Percentiles rank a stretch among this genome's conserved stretches.
phyloP scores from a whole-genome alignment of 2,113 vertebrate species.

The Tyto alba region DNA sequence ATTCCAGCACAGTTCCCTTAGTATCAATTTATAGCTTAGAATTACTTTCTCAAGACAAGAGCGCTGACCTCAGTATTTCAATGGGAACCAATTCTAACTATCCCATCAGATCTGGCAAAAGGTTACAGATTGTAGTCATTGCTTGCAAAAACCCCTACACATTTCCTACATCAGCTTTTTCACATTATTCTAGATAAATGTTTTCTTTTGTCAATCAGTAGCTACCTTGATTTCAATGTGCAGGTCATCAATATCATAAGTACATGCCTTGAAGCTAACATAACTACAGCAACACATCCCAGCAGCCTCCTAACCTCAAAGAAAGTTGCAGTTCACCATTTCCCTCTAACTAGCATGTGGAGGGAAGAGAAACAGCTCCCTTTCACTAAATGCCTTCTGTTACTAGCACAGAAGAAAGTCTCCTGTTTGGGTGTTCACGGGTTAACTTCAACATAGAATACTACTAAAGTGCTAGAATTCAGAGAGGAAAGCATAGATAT shows the following conservation, averaged over 20 bases:
- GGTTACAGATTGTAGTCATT: background rate
- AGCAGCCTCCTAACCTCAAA: background rate
- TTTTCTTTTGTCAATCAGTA: background rate
- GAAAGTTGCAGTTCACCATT: background rate
- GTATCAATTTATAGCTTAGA: background rate
- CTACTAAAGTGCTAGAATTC: background rate
- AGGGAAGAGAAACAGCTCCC: background rate
- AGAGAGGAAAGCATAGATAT: background rate
- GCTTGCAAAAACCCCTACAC: background rate
- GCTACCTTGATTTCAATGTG: background rate
- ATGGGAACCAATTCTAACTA: background rate
- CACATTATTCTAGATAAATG: background rate
- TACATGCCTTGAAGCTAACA: background rate
- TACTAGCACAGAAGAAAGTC: background rate
- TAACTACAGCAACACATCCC: background rate
- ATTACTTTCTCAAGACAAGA: background rate
- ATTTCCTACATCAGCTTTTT: background rate
- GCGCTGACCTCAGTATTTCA: background rate
- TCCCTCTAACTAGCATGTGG: background rate
- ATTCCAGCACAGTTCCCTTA: background rate
- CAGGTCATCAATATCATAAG: background rate
- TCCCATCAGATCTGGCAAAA: background rate
- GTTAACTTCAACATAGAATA: background rate
- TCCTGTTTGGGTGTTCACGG: background rate
- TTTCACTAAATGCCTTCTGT: background rate